Conservation (phyloP, 1,140 invertebrate species). For the Drosophila biarmipes region DNA sequence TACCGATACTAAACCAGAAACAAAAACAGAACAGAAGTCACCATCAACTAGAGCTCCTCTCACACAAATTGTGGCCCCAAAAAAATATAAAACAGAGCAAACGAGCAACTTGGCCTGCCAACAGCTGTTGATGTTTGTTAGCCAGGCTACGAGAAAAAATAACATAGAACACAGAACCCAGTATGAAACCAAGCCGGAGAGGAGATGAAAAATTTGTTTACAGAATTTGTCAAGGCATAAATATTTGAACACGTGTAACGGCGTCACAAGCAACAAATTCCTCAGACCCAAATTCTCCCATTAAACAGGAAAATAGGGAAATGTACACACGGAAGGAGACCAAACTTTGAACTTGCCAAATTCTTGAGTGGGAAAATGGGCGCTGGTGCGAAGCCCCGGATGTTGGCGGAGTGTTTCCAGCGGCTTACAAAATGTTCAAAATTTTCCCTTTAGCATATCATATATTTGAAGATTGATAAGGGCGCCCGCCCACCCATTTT, state of each 20-base stretch:
- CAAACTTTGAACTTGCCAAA: constrained; percentile 55
- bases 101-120: constrained; percentile 34
- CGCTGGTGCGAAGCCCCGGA: constrained; percentile 34
- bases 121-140: constrained; percentile 51
- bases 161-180: constrained; percentile 22
- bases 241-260: constrained; percentile 62
- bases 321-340: constrained; percentile 50
- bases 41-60: constrained; percentile 28
- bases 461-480: constrained; percentile 27
- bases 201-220: constrained; percentile 54
- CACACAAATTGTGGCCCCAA: constrained; percentile 44
- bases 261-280: constrained; percentile 46
- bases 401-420: constrained; percentile 32
- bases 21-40: constrained; percentile 30
- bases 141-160: constrained; percentile 31
- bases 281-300: constrained; percentile 21
- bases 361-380: not conserved
- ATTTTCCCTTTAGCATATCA: constrained; percentile 17
- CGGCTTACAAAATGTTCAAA: constrained; percentile 18
- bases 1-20: constrained; percentile 33
- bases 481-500: not conserved
- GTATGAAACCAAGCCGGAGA: constrained; percentile 31
- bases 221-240: constrained; percentile 59
- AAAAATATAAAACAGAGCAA: constrained; percentile 39
- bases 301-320: constrained; percentile 47